phyloP scores from a whole-genome alignment of 2,888 invertebrate species.

The Eupithecia vulgata region DNA sequence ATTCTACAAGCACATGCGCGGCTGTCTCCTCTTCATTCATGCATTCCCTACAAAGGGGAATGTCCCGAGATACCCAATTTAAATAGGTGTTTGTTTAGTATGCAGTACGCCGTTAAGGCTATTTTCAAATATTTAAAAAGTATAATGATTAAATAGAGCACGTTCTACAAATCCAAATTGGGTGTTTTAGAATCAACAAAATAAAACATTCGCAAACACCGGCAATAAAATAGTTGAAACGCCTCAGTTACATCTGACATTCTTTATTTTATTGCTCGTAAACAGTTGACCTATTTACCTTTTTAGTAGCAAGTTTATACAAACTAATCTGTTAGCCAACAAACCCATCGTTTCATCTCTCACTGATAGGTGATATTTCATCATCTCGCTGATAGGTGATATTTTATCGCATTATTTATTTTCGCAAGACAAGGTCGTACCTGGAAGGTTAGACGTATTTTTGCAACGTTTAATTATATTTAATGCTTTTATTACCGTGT shows the following conservation, averaged over 20 bases:
- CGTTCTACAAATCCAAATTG: not conserved
- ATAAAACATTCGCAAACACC: constrained; percentile 18
- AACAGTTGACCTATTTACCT: constrained; percentile 51
- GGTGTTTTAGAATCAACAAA: not conserved
- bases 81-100: too few relatives aligned
- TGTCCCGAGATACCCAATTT: too few relatives aligned
- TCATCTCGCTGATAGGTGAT: constrained; percentile 34
- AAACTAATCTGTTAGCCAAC: constrained; percentile 29
- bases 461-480: constrained; percentile 22
- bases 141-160: not conserved
- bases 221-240: constrained; percentile 31
- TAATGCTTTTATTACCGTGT: constrained; percentile 22
- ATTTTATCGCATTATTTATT: constrained; percentile 32
- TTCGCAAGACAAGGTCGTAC: constrained; percentile 10
- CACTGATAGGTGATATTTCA: constrained; percentile 40
- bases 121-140: not conserved
- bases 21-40: too few relatives aligned
- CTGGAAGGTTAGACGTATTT: constrained; percentile 25
- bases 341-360: constrained; percentile 42
- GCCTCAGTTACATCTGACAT: constrained; percentile 18
- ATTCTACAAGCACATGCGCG: too few relatives aligned
- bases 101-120: not conserved
- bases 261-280: constrained; percentile 31
- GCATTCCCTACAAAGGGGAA: too few relatives aligned
- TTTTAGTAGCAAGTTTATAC: constrained; percentile 25